These are phyloP conservation scores for Hyles vespertilio DNA, from an alignment of 1,140 invertebrate genomes.

Conservation along the genomic window DNA sequence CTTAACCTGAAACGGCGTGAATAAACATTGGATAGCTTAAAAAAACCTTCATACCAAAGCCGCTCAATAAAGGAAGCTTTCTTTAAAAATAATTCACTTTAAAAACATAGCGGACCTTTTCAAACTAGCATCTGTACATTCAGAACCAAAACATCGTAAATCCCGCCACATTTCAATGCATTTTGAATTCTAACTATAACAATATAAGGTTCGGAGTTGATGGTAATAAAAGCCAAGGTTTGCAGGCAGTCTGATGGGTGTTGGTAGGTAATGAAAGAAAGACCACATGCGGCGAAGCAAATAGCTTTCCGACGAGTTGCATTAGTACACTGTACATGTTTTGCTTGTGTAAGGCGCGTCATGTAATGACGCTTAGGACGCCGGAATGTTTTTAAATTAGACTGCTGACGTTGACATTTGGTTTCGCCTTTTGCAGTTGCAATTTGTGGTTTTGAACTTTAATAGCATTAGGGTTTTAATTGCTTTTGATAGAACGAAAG, in stretches of 20 bases:
- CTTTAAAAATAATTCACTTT: constrained; percentile 47
- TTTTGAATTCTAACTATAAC: constrained; percentile 2
- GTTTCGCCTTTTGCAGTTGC: too few relatives aligned
- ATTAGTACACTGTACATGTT: constrained; percentile 39
- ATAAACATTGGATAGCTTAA: too few relatives aligned
- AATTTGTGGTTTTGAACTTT: too few relatives aligned
- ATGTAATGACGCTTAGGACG: too few relatives aligned
- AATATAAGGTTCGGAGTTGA: constrained; percentile 16
- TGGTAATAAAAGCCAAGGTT: not conserved
- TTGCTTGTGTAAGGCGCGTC: not conserved
- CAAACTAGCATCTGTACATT: constrained; percentile 20
- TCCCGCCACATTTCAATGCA: not conserved
- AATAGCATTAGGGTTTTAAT: too few relatives aligned
- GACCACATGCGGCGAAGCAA: constrained; percentile 60
- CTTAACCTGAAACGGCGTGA: too few relatives aligned
- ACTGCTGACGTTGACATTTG: too few relatives aligned
- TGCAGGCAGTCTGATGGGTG: constrained; percentile 20
- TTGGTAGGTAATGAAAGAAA: constrained; percentile 48
- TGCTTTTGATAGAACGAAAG: too few relatives aligned
- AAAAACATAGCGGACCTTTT: constrained; percentile 39
- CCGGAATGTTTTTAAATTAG: too few relatives aligned
- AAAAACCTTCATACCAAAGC: constrained; percentile 6
- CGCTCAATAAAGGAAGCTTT: constrained; percentile 18
- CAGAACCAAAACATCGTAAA: constrained; percentile 9
- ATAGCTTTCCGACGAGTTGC: constrained; percentile 67